Base-by-base conservation (phyloP, 2,888 invertebrate species). In the Chrysolina haemoptera region DNA sequence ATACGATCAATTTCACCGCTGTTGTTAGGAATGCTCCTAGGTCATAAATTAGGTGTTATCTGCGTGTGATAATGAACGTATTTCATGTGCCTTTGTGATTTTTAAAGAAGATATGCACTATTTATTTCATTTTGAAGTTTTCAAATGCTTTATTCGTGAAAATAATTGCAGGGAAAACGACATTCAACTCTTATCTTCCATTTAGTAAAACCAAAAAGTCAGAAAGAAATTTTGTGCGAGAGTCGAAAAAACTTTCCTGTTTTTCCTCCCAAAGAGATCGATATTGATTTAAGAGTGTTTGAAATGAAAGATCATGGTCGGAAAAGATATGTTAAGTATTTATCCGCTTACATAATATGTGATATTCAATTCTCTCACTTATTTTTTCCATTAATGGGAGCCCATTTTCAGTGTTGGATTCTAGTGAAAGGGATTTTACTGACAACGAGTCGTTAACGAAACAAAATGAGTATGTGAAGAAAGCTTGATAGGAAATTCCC, bases 41-140 rank as follows among this genome's bases (percentile, higher is more conserved):
- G 62, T 68, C 22, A 72, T 74, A 74, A 76, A 76, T 74, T 65
- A 69, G 27, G 22, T 41, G 46, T 76, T 76, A 76, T 74, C 76
- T 74, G 22, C 16, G 43, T 43, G 63, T 68, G 71, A 66, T 76
- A 74, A 76, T 74, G 74, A 70, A 74, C 64, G 71, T 76, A 76
- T 74, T 76, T 74, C 70, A 72, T 69, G 72, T 76, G 68, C 41
- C 50, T 59, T 70, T 22, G 65, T 62, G 74, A 76, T 76, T 68
- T 68, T 46, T 43, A 50, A 59, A 18, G 27, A 46, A 72, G 74
- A 76, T 76, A 76, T 62, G 43, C 63, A 62, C 71, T 76, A 67
- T 76, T 74, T 76, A 76, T 74, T 70, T 50, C 68, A 70, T 41
- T 73, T 70, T 62, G 22, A 71, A 74, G 64, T 66, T 71, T 66